These are phyloP conservation scores for Ciconia nigra DNA, from an alignment of 2,797 vertebrate genomes.

Conservation along the genomic window DNA sequence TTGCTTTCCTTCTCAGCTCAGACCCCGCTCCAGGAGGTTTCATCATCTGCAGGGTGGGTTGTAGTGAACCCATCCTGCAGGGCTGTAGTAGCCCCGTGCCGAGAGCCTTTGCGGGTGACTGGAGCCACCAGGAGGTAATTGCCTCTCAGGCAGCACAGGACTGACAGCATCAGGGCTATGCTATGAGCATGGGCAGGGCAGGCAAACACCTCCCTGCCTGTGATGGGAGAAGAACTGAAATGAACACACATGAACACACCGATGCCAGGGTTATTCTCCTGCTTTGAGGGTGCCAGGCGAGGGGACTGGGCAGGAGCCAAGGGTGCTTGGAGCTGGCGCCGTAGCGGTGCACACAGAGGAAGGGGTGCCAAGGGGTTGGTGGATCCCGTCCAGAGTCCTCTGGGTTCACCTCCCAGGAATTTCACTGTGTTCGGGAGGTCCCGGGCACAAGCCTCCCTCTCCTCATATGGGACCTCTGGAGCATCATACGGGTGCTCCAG, in stretches of 20 bases:
- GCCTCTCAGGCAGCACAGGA: neutral
- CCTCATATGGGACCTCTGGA: neutral
- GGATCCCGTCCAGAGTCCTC: neutral
- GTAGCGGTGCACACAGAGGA: neutral
- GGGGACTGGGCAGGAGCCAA: neutral
- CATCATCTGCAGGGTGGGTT: neutral
- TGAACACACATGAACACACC: neutral
- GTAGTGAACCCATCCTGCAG: neutral
- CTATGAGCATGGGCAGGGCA: neutral
- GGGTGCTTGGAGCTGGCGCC: rapidly evolving
- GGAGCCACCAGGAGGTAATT: neutral
- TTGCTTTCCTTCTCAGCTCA: neutral
- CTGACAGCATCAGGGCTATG: neutral
- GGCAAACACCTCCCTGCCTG: neutral
- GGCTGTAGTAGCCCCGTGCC: neutral
- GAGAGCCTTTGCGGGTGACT: neutral
- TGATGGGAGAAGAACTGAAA: neutral
- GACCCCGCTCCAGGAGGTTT: neutral
- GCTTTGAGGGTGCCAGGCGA: neutral
- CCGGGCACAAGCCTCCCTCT: neutral
- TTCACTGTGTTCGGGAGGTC: neutral
- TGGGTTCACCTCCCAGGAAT: neutral
- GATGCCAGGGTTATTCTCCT: rapidly evolving
- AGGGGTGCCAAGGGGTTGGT: neutral
- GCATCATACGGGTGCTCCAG: neutral